Evolutionary conservation across 2,888 invertebrate species (phyloP).

Genomic region (Rhimphoctona megacephalus): DNA sequence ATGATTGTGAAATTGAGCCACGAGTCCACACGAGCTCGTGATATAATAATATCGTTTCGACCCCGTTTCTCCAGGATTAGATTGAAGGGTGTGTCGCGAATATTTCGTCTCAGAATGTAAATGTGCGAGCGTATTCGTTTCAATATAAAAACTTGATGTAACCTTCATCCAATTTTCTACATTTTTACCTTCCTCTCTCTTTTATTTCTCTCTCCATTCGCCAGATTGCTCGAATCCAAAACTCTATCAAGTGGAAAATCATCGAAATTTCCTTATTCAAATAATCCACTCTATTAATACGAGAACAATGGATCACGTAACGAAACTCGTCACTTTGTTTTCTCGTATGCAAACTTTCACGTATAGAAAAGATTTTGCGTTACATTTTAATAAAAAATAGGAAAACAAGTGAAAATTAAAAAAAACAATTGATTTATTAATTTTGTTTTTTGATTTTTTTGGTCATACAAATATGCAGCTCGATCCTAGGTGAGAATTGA

Average conservation of each 20-base stretch:
- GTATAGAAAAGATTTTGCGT: background rate
- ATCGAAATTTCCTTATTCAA: slow-evolving; percentile 1
- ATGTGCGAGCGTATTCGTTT: background rate
- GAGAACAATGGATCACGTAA: background rate
- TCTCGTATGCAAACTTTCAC: background rate
- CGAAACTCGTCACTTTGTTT: too few relatives aligned
- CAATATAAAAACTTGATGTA: slow-evolving; percentile 17
- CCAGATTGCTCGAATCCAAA: background rate
- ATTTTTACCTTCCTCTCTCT: slow-evolving; percentile 21
- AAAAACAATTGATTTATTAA: background rate
- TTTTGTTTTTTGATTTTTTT: background rate
- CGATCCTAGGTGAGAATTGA: background rate
- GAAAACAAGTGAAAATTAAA: background rate
- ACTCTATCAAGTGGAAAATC: slow-evolving; percentile 41
- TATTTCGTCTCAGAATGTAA: slow-evolving; percentile 23
- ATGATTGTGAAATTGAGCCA: background rate
- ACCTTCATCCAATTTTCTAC: slow-evolving; percentile 49
- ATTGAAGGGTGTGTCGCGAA: slow-evolving; percentile 60
- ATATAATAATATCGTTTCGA: slow-evolving; percentile 61
- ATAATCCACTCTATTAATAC: background rate
- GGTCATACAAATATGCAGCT: background rate
- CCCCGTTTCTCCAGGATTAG: slow-evolving; percentile 64
- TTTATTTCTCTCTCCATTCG: background rate
- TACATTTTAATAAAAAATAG: background rate
- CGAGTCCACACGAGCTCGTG: slow-evolving; percentile 30